Evolutionary conservation across 2,797 vertebrate genomes (phyloP), one percentile per base, ranked within the genome.

Genomic region (Artibeus jamaicensis): DNA sequence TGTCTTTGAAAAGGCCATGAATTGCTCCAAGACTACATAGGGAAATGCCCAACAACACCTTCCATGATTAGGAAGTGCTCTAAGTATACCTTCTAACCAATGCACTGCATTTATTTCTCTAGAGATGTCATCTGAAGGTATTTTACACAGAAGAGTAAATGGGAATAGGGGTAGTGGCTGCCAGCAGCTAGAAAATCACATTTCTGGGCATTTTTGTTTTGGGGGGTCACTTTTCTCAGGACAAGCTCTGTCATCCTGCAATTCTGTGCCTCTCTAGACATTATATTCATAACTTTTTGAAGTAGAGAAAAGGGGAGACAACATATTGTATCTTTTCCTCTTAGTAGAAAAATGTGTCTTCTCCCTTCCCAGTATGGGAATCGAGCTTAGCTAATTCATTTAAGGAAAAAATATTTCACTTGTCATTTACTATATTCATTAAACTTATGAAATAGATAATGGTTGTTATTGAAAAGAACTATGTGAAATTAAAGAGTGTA

Each of bases 1-100:
- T 89, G 0, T 6, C 26, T 93, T 93, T 95, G 22, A 79, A 95
- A 96, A 96, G 62, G 1, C 88, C 8, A 2, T 74, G 89, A 53
- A 6, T 91, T 96, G 24, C 4, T 96, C 95, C 96, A 85, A n/a
- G 57, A 22, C 29, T 59, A 59, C 42, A 34, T 68, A 71, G 57
- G 8, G 55, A 89, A 95, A 91, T 15, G 65, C 42, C 78, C 32
- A 82, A 62, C 1, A 15, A 57, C 2, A 48, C 32, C 89, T 95
- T 22, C 12, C 9, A 6, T 37, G 48, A 11, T 53, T 53, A 53
- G 50, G 19, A 21, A 53, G 50, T 53, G 86, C 21, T 89, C 29
- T 26, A 84, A 46, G 44, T 8, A 21, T 95, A 82, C 5, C 14
- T 59, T 57, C 16, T 85, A 73, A 26, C 34, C 77, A 87, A 74